Percentiles rank a stretch among this genome's conserved stretches.
phyloP scores from a whole-genome alignment of 1,140 invertebrate genomes.

The Ectropis grisescens region DNA sequence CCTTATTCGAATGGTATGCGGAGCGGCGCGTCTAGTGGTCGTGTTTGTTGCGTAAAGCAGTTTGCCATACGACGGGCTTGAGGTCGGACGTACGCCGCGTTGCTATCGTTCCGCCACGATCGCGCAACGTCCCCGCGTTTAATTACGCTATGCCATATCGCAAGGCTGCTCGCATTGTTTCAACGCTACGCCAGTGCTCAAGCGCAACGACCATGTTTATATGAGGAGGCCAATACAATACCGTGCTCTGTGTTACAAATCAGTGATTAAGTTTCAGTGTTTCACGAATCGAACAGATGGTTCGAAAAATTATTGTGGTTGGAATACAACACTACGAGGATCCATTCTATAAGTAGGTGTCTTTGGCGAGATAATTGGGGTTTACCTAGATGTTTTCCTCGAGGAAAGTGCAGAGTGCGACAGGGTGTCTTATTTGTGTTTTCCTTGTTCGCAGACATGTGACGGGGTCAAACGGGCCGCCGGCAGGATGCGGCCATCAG shows the following conservation, averaged over 20 bases:
- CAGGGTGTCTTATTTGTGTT: constrained; percentile 10
- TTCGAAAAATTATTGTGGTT: constrained; percentile 58
- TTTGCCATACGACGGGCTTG: constrained; percentile 31
- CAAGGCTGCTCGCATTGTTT: constrained; percentile 23
- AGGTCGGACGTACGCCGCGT: constrained; percentile 26
- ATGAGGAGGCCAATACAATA: constrained; percentile 29
- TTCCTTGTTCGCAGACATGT: constrained; percentile 53
- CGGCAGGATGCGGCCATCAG: constrained; percentile 77
- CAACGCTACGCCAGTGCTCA: constrained; percentile 17
- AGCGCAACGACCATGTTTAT: constrained; percentile 29
- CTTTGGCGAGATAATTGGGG: constrained; percentile 1
- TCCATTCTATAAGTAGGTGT: constrained; percentile 57
- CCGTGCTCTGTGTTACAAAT: constrained; percentile 19
- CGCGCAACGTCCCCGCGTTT: constrained; percentile 11
- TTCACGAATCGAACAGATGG: constrained; percentile 34
- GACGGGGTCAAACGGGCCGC: constrained; percentile 51
- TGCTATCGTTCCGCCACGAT: not conserved
- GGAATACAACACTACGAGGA: constrained; percentile 59
- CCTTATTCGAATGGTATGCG: constrained; percentile 59
- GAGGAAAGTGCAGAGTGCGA: not conserved
- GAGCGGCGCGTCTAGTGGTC: constrained; percentile 29
- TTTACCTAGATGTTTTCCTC: too few relatives aligned
- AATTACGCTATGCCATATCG: constrained; percentile 23
- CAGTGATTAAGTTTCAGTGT: constrained; percentile 21
- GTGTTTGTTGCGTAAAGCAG: constrained; percentile 48